Evolutionary conservation across 2,113 vertebrate species (phyloP), one percentile per base, ranked within the genome.

Genomic region (Hucho hucho): DNA sequence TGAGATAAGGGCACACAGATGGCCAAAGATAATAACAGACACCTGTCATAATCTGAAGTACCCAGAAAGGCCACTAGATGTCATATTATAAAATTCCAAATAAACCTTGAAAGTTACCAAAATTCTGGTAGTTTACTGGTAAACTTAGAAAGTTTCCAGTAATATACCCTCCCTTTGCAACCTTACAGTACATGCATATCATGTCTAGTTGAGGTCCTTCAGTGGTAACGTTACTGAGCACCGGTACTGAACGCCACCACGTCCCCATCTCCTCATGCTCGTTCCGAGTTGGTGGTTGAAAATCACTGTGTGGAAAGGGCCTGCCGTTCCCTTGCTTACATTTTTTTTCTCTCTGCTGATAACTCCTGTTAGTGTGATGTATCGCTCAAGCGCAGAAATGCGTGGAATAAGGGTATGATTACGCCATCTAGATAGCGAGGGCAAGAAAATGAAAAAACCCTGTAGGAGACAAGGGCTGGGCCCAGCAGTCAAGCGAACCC

Each of bases 281-380:
- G 58, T 24, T 56, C 53, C 67, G 69, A 67, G 70, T 75, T 64
- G 73, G 68, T 72, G 70, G 56, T 59, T 75, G 25, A 61, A 26
- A 59, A 75, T 66, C 43, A 67, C 61, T 64, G 32, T 71, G 63
- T 29, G 13, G 25, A 28, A 70, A 43, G 16, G 14, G 22, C 4
- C 16, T 29, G 25, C 64, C 0, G 26, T 65, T 32, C 28, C 28
- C 24, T 28, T 29, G 64, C 58, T 59, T 61, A 71, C 43, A 20
- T 4, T 3, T 24, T 28, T 24, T 4, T 0, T 12, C 49, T 20
- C 29, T 58, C 66, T 68, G 58, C 14, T n/a, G 64, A 72, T 72
- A 75, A 77, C 72, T 53, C 68, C 22, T 83, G 59, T 81, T 80
- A 72, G 64, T 71, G 64, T 81, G 76, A 81, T 77, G 74, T 83